Percentiles rank a stretch among this genome's conserved stretches.
These are phyloP conservation scores for Poecile atricapillus DNA, from an alignment of 2,113 vertebrate genomes.

Conservation along the genomic window DNA sequence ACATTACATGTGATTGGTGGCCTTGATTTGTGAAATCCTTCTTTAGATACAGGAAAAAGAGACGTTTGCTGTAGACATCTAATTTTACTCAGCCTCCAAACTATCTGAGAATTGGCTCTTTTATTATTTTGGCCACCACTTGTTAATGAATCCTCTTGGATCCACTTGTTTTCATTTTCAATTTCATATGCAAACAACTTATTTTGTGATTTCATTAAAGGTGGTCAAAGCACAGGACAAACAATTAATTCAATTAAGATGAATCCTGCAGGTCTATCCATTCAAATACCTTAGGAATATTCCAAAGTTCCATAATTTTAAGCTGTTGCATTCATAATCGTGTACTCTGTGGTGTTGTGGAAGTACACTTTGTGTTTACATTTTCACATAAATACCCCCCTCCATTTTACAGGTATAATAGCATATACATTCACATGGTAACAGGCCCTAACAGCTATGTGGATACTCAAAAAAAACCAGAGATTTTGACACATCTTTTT, in stretches of 20 bases:
- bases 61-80: background rate
- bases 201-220: background rate
- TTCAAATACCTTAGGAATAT: background rate
- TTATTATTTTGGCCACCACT: background rate
- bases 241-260: background rate
- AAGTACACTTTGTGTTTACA: background rate
- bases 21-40: background rate
- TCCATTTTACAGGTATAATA: background rate
- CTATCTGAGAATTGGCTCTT: background rate
- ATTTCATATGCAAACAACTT: background rate
- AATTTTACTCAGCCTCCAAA: background rate
- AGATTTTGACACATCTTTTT: background rate
- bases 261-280: background rate
- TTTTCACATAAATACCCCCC: background rate
- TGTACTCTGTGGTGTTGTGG: rapidly evolving
- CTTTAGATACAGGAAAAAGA: background rate
- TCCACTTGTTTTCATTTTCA: background rate
- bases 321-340: background rate
- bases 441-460: background rate
- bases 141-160: background rate
- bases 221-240: background rate
- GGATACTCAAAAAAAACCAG: background rate
- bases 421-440: background rate
- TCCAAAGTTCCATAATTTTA: background rate
- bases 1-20: rapidly evolving